phyloP scores from a whole-genome alignment of 2,113 vertebrate species.

The Alouatta palliata region DNA sequence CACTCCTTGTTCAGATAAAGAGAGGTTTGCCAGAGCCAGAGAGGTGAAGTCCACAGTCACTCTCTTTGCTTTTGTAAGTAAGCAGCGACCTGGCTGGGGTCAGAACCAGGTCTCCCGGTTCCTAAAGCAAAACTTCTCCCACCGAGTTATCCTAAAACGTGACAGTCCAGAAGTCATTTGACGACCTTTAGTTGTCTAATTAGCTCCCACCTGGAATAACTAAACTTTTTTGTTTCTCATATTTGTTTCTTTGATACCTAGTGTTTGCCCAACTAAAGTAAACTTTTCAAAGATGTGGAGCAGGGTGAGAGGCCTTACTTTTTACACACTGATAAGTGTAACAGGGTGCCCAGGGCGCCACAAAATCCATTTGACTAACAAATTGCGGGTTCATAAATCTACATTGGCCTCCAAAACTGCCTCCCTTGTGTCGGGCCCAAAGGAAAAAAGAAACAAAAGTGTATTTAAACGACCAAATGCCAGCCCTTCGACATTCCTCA shows the following conservation, averaged over 20 bases:
- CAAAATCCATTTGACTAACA: neutral
- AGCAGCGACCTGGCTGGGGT: neutral
- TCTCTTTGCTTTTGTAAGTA: neutral
- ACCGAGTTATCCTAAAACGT: neutral
- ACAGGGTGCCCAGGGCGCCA: neutral
- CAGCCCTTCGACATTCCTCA: rapidly evolving
- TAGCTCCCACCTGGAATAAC: conserved; percentile 35
- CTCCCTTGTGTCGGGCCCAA: neutral
- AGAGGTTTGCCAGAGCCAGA: neutral
- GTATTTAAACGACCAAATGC: rapidly evolving
- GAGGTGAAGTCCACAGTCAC: conserved; percentile 40
- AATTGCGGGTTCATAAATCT: neutral
- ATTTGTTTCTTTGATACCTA: conserved; percentile 69
- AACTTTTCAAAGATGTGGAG: conserved; percentile 35
- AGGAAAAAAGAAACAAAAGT: neutral
- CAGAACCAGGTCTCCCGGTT: neutral
- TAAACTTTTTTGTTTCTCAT: conserved; percentile 46
- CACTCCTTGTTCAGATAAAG: neutral
- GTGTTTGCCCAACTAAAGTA: conserved; percentile 70
- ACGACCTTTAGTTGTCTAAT: conserved; percentile 26
- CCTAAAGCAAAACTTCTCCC: neutral
- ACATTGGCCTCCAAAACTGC: neutral
- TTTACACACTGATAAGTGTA: neutral
- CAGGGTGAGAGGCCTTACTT: conserved; percentile 30
- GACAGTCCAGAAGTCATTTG: neutral